Base-by-base conservation (phyloP, 2,113 vertebrate species). In the Eclectus roratus region DNA sequence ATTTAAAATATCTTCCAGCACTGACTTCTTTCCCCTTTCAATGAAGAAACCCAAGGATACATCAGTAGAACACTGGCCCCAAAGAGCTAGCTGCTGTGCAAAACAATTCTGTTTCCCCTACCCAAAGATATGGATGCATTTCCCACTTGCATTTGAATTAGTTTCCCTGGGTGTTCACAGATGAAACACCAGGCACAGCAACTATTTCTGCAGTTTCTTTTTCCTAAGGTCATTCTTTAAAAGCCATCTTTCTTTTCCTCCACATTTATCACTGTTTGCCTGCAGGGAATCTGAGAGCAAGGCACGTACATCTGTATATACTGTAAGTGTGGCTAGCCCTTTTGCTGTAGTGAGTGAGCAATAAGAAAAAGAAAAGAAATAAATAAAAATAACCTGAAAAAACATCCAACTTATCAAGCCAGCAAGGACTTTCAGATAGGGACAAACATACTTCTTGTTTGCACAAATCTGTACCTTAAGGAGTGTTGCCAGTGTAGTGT, bases 211-310 rank as follows among this genome's bases (percentile, higher is more conserved):
- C 52, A 79, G 61, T 11, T 93, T 71, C 71, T 90, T 44, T 90
- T 93, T 95, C 80, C 77, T 95, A 92, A 86, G 52, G 95, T 96
- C 83, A 84, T 78, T 88, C 52, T 94, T 91, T 91, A 94, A 95
- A 96, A 96, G 70, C 72, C 21, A 29, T 72, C 47, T 81, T 91
- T 88, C 27, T 88, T 84, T 84, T 85, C 72, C 47, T 91, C 65
- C 24, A 31, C 88, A 87, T 71, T 92, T 87, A 79, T 61, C 82
- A 53, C 55, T 11, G 9, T 79, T 84, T 88, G 83, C 80, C 94
- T 93, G 29, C 11, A 1, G 88, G 88, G 82, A 83, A 79, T 81
- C 69, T 7, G 2, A 94, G 37, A 78, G 79, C 76, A 60, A 86
- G 69, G 65, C 46, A 64, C 5, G 52, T 88, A 78, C 69, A 37